These are phyloP conservation scores for Mallotus villosus DNA, from an alignment of 2,797 vertebrate species.

Conservation along the genomic window DNA sequence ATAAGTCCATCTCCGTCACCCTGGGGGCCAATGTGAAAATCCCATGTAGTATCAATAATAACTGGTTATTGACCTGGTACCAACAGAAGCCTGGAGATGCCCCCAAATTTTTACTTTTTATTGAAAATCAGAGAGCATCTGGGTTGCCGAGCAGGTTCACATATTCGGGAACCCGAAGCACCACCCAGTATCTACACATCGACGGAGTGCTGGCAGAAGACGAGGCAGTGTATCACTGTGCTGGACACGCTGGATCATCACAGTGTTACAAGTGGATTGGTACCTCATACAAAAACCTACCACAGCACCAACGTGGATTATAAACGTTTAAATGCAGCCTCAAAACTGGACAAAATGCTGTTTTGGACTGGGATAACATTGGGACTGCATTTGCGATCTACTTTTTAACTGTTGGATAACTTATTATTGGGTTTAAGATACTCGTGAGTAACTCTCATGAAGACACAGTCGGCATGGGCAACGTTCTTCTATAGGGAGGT, in stretches of 20 bases:
- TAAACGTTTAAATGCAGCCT: background rate
- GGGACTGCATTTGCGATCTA: background rate
- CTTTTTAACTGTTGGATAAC: no score
- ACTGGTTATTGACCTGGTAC: slow-evolving; percentile 20
- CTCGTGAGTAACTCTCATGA: no score
- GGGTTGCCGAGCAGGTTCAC: slow-evolving; percentile 25
- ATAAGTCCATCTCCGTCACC: slow-evolving; percentile 23
- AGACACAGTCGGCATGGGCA: background rate
- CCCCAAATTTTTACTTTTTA: slow-evolving; percentile 3
- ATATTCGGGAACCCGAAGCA: background rate
- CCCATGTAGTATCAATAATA: background rate
- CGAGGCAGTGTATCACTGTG: slow-evolving; percentile 30
- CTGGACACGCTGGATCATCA: background rate
- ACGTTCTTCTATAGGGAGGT: slow-evolving; percentile 17
- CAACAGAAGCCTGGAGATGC: slow-evolving; percentile 25
- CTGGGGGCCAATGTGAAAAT: slow-evolving; percentile 15
- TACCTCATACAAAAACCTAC: slow-evolving; percentile 41
- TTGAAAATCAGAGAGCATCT: background rate
- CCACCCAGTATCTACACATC: slow-evolving; percentile 18
- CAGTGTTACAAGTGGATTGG: slow-evolving; percentile 23
- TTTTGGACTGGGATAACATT: no score
- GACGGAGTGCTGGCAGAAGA: slow-evolving; percentile 18
- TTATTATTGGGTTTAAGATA: no score
- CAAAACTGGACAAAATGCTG: background rate
- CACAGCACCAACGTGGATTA: background rate